A percentile compares a stretch with the other conserved stretches of the same genome.
phyloP scores from a whole-genome alignment of 2,888 invertebrate species.

The Dolichomitus sp. region DNA sequence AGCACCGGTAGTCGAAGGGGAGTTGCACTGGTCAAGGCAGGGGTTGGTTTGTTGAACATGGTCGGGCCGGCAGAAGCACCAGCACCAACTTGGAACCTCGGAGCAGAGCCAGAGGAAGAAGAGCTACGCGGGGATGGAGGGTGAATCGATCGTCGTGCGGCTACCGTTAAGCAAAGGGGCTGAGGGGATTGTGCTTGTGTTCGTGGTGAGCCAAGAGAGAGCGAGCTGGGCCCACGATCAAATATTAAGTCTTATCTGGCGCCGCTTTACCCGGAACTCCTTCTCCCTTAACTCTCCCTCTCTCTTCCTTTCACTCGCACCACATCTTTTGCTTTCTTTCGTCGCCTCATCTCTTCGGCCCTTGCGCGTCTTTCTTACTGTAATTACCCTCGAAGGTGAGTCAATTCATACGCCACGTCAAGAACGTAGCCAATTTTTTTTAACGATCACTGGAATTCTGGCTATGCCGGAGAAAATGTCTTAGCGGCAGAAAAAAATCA shows the following conservation, averaged over 20 bases:
- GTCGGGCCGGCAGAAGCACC: constrained; percentile 54
- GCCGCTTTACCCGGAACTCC: constrained; percentile 82
- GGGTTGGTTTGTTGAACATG: constrained; percentile 61
- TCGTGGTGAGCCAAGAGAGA: constrained; percentile 80
- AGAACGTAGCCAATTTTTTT: not conserved
- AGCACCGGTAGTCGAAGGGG: constrained; percentile 69
- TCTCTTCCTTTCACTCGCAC: constrained; percentile 29
- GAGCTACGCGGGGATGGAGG: constrained; percentile 39
- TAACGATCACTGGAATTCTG: not conserved
- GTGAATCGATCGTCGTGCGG: constrained; percentile 71
- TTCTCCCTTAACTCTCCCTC: constrained; percentile 44
- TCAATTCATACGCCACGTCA: not conserved
- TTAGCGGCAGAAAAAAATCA: no score
- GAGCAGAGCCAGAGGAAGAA: constrained; percentile 58
- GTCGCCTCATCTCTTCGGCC: constrained; percentile 25
- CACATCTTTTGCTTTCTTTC: constrained; percentile 19
- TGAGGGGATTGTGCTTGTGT: constrained; percentile 72
- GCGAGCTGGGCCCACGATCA: constrained; percentile 82
- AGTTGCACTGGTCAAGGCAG: constrained; percentile 56
- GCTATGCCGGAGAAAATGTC: no score
- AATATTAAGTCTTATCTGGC: constrained; percentile 85
- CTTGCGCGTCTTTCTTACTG: constrained; percentile 68
- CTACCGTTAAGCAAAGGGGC: constrained; percentile 51
- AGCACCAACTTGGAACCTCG: constrained; percentile 25
- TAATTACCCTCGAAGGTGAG: constrained; percentile 78